Evolutionary conservation across 1,140 invertebrate species (phyloP), one percentile per base, ranked within the genome.

Genomic region (Brachionus calyciflorus): DNA sequence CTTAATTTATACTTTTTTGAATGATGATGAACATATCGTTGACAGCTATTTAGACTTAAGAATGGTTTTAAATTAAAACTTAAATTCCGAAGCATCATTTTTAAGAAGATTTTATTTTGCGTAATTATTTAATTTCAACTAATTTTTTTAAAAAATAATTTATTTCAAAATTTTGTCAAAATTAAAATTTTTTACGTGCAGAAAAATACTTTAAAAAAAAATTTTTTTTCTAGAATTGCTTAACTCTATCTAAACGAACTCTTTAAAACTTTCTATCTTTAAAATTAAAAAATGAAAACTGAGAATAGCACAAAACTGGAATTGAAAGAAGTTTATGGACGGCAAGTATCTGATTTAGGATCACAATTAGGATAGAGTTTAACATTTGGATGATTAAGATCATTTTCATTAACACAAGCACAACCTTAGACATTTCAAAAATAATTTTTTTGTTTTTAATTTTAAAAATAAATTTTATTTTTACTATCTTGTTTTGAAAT

Each of bases 321-420:
- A n/a, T n/a, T n/a, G n/a, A n/a, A n/a, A n/a, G n/a, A n/a, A n/a
- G n/a, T n/a, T 37, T 37, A 37, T 37, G 60, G 60, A 30, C 60
- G 44, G 24, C 69, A 73, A 40, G 26, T 37, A 51, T 33, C 37
- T 3, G 69, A 73, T 30, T 73, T 49, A 33, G 46, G 69, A 40
- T 73, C 69, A 53, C 69, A 73, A 21, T 73, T 73, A 26, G 69
- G 69, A 73, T 73, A 73, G 9, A 55, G 26, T 37, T 73, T 73
- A 6, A 73, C 46, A 73, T 51, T 73, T 49, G 69, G 69, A 73
- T 73, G 69, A 12, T 10, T 51, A 3, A 73, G 7, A 55, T 73
- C 69, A 9, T 73, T 49, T 49, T 73, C 69, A 73, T 73, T 49
- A 2, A 73, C 69, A 73, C 69, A 73, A 21, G 69, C 44, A 73